Base-by-base conservation (phyloP, 2,113 vertebrate genomes). In the Aythya baeri region DNA sequence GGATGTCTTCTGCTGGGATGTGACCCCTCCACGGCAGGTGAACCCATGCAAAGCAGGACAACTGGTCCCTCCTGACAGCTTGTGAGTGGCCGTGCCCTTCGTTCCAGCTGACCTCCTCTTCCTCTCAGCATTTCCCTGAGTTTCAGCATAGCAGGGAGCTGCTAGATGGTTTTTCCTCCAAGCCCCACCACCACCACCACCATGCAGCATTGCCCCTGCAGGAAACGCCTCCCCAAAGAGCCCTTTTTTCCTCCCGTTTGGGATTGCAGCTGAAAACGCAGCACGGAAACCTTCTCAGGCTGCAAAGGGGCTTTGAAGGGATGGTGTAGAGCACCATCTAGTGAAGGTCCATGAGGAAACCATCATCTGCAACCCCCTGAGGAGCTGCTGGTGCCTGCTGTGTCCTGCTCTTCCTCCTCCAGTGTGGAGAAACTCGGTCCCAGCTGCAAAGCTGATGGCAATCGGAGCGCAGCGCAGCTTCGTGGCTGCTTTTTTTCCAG, bases 291-390 rank as follows among this genome's bases (percentile, higher is more conserved):
- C 1, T 1, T 22, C 27, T 22, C 32, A 4, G 71, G 2, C 46
- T 7, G 52, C 3, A 0, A 46, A 18, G 10, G 21, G 12, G 12
- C 46, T 61, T 61, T 22, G 7, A 68, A 31, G 71, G 76, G 27
- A 50, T 68, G 59, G n/a, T 14, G 44, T 11, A 52, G 91, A 88
- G 94, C 93, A 68, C 96, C 97, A 97, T 80, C 96, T 96, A 96
- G 90, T 90, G 97, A 91, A 65, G 14, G 6, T 8, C 13, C 7
- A 14, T 0, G 7, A 57, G 63, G 38, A 52, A 61, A 18, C 14
- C 58, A 25, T 7, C 21, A n/a, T 54, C 67, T 13, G 27, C 66
- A 13, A 36, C 7, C 8, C 43, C 29, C 2, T 1, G 63, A 49
- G 52, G 46, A 63, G 67, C 77, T 34, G 3, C 34, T 13, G 74